Base-by-base conservation (phyloP, 2,888 invertebrate species). In the Leptogaster cylindrica region DNA sequence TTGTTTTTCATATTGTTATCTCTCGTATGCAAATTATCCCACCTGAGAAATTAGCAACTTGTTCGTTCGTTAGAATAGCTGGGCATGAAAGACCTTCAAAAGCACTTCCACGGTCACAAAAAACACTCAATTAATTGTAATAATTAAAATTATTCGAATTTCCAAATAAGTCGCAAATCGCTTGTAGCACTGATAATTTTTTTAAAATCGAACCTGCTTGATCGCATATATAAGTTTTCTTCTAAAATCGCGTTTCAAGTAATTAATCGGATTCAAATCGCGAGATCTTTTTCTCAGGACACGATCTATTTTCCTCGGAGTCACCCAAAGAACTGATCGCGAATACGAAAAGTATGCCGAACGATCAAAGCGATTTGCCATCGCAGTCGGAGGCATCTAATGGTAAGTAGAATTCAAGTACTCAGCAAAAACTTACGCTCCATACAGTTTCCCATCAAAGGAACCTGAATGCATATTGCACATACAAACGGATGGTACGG, bases 301-400 rank as follows among this genome's bases (percentile, higher is more conserved):
- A 44, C 36, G 27, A 28, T 61, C 61, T 61, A 27, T 41, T 61
- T 61, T 61, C n/a, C 16, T 61, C 61, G 61, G 10, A 61, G 44
- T 8, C 61, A 61, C 44, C 25, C 61, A 61, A 61, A 44, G 28
- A 61, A 61, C 61, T 61, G 61, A 61, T 61, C 61, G 61, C n/a
- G 41, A 28, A 44, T 61, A n/a, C 61, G 44, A 44, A 44, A 61
- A 61, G 44, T 27, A 12, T 61, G 44, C 61, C 44, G 44, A 61
- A 39, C 61, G 20, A 44, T 44, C 41, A 44, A 44, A 41, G 61
- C 61, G 61, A 61, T 44, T 61, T 61, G 61, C 44, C 61, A 44
- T 44, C 27, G 44, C 31, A 25, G 51, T 36, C 61, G 61, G 28
- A 41, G 61, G 44, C 61, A 5, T 41, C 18, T n/a, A 44, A 28